A percentile compares a stretch with the other conserved stretches of the same genome.
These are phyloP conservation scores for Beroe ovata DNA, from an alignment of 37 sponge, comb jelly and placozoan genomes.

Conservation along the genomic window DNA sequence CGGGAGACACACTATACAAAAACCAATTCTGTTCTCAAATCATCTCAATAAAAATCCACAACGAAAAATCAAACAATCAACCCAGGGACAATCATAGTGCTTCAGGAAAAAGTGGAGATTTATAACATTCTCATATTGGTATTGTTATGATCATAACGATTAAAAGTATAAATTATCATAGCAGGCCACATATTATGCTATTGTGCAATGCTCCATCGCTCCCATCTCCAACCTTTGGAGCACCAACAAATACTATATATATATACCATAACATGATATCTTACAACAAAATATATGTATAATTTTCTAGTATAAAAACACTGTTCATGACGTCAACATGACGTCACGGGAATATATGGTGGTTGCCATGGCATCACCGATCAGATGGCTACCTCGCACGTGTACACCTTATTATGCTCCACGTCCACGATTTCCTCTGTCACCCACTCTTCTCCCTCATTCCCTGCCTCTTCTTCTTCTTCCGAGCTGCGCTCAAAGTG, in stretches of 20 bases:
- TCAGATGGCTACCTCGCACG: conserved; percentile 41
- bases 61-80: neutral
- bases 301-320: neutral
- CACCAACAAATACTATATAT: too few species aligned
- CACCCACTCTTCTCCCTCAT: conserved; percentile 19
- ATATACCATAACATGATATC: neutral
- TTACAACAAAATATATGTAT: neutral
- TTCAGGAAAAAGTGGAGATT: too few species aligned
- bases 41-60: neutral
- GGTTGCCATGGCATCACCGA: neutral
- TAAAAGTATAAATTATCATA: too few species aligned
- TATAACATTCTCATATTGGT: too few species aligned
- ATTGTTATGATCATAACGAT: too few species aligned
- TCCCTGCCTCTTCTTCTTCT: neutral
- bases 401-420: conserved; percentile 59
- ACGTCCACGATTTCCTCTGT: conserved; percentile 63
- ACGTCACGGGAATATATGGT: neutral
- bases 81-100: too few species aligned
- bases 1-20: neutral
- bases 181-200: too few species aligned
- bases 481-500: neutral
- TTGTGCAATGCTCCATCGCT: too few species aligned
- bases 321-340: neutral
- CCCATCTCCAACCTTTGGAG: neutral
- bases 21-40: neutral